Evolutionary conservation across 1,140 invertebrate genomes (phyloP).

Genomic region (Oedothorax gibbosus): DNA sequence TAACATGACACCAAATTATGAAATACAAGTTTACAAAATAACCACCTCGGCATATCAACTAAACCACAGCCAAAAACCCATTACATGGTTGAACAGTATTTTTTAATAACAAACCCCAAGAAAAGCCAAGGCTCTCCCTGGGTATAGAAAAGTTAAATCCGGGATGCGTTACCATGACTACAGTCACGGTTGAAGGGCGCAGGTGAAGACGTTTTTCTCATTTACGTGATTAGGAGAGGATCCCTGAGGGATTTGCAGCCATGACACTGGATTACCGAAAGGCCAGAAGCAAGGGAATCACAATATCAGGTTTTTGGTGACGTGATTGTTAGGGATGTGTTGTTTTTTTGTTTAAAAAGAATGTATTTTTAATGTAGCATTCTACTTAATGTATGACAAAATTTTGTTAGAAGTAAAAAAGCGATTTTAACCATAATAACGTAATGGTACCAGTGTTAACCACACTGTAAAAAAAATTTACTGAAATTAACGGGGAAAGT

Average conservation of each 20-base stretch:
- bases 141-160: slow-evolving; percentile 19
- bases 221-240: slow-evolving; percentile 39
- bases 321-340: too few species aligned
- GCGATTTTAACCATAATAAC: too few species aligned
- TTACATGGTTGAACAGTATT: not conserved
- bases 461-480: too few species aligned
- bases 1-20: too few species aligned
- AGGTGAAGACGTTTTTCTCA: slow-evolving; percentile 33
- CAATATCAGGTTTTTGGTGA: too few species aligned
- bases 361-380: too few species aligned
- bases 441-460: too few species aligned
- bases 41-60: not conserved
- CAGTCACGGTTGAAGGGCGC: slow-evolving; percentile 8
- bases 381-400: too few species aligned
- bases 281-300: slow-evolving; percentile 11
- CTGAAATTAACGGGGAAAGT: too few species aligned
- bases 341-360: too few species aligned
- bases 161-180: slow-evolving; percentile 14
- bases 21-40: not conserved
- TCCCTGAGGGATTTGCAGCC: slow-evolving; percentile 21
- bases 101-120: slow-evolving; percentile 5
- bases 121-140: not conserved
- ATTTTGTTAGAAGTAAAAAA: too few species aligned
- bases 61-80: not conserved
- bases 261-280: slow-evolving; percentile 32